A percentile compares a stretch with the other conserved stretches of the same genome.
These are phyloP conservation scores for Tachycineta bicolor DNA, from an alignment of 2,113 vertebrate species.

Conservation along the genomic window DNA sequence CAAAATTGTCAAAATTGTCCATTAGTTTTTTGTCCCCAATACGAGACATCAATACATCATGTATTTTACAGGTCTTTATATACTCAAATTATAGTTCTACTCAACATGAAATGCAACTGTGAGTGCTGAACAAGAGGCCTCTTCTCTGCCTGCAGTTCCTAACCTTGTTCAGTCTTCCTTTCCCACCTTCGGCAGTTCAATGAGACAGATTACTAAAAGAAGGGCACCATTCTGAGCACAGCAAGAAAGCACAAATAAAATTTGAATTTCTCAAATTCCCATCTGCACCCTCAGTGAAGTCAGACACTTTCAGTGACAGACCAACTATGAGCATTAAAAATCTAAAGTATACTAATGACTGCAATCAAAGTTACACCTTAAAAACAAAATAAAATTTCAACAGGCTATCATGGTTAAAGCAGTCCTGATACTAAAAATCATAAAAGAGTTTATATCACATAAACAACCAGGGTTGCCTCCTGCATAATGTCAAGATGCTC, in stretches of 20 bases:
- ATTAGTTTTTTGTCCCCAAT: not conserved
- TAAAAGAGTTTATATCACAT: not conserved
- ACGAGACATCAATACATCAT: not conserved
- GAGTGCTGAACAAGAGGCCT: not conserved
- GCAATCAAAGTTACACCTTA: not conserved
- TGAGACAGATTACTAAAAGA: not conserved
- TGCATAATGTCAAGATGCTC: not conserved
- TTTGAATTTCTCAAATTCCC: not conserved
- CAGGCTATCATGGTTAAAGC: not conserved
- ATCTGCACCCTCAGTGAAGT: not conserved
- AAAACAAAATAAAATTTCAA: not conserved
- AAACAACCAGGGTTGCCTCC: not conserved
- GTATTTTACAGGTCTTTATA: conserved; percentile 3
- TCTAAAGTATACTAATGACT: not conserved
- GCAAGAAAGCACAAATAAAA: not conserved
- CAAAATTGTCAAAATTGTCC: not conserved
- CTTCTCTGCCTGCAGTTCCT: not conserved
- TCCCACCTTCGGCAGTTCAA: not conserved
- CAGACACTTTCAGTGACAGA: not conserved
- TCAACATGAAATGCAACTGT: not conserved
- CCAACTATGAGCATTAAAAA: not conserved
- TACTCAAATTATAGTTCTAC: not conserved
- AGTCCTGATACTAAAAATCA: not conserved
- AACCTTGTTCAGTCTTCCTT: not conserved
- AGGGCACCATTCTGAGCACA: not conserved